Percentiles rank a stretch among this genome's conserved stretches.
Conservation (phyloP, 1,140 invertebrate genomes). For the Steinernema feltiae region DNA sequence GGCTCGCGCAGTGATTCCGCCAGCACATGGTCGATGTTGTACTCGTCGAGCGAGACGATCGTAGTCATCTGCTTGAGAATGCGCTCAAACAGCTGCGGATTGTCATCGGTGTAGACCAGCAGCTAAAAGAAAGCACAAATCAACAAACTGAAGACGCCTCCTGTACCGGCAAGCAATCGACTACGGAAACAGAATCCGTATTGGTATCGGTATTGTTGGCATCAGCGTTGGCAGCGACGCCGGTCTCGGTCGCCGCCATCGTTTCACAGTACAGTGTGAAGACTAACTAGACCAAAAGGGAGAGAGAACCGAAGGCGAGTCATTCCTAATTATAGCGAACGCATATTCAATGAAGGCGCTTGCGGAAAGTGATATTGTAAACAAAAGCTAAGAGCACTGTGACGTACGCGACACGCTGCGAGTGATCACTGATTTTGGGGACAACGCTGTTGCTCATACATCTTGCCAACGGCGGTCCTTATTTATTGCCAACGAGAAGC, state of each 20-base stretch:
- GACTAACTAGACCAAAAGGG: too few species aligned
- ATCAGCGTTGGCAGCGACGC: too few species aligned
- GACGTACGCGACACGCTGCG: neutral
- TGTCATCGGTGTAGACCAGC: slow-evolving; percentile 44
- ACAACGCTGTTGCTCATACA: neutral
- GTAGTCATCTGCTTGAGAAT: slow-evolving; percentile 32
- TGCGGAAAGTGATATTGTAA: neutral
- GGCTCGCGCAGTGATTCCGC: slow-evolving; percentile 23
- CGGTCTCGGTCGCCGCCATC: too few species aligned
- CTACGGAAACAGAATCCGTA: too few species aligned
- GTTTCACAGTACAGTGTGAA: too few species aligned
- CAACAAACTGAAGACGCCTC: too few species aligned
- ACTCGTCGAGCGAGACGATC: slow-evolving; percentile 39
- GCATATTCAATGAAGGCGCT: neutral
- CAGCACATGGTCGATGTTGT: slow-evolving; percentile 38
- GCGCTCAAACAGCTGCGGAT: slow-evolving; percentile 29
- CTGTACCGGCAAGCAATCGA: too few species aligned
- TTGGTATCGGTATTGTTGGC: too few species aligned
- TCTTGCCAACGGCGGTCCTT: neutral
- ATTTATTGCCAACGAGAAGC: neutral
- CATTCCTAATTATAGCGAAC: neutral
- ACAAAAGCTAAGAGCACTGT: neutral
- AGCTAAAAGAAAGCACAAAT: slow-evolving; percentile 36
- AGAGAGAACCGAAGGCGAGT: neutral
- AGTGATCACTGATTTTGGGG: neutral